phyloP scores from a whole-genome alignment of 2,888 invertebrate genomes.

The Dendrolimus pini region DNA sequence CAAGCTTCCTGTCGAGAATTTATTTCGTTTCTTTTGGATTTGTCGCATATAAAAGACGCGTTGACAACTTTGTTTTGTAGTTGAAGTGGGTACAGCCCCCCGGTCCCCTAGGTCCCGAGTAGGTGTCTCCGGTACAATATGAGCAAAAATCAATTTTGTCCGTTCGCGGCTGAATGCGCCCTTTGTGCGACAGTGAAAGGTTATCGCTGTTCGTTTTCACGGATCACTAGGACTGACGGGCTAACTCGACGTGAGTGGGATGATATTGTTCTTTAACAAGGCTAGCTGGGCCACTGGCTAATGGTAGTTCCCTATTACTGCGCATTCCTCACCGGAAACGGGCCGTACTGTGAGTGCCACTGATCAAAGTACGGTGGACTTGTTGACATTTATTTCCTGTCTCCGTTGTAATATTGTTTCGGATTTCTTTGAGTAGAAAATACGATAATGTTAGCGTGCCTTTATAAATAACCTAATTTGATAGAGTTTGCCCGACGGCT shows the following conservation, averaged over 20 bases:
- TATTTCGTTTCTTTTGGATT: conserved; percentile 1
- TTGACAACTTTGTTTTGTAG: conserved; percentile 22
- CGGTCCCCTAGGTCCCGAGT: conserved; percentile 3
- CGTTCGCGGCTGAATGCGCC: conserved; percentile 56
- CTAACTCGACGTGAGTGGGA: conserved; percentile 26
- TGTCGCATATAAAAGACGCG: neutral
- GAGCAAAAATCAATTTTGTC: conserved; percentile 64
- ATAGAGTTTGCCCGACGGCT: too few species aligned
- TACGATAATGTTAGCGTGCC: too few species aligned
- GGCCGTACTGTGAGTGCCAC: conserved; percentile 1
- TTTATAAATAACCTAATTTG: too few species aligned
- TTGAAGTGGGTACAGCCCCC: conserved; percentile 12
- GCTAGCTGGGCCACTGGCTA: conserved; percentile 29
- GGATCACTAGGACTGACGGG: conserved; percentile 44
- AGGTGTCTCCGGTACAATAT: conserved; percentile 33
- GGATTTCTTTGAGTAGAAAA: too few species aligned
- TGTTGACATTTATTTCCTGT: conserved; percentile 6
- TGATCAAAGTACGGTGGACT: neutral
- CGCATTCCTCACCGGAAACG: conserved; percentile 15
- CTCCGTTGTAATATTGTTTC: too few species aligned
- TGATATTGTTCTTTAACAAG: conserved; percentile 51
- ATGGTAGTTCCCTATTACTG: conserved; percentile 24
- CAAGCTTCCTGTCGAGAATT: too few species aligned
- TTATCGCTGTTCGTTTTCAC: conserved; percentile 68
- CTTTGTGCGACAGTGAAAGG: conserved; percentile 66